Percentiles rank a stretch among this genome's conserved stretches.
Evolutionary conservation across 1,140 invertebrate genomes (phyloP).

Genomic region (Magallana ariakensis): DNA sequence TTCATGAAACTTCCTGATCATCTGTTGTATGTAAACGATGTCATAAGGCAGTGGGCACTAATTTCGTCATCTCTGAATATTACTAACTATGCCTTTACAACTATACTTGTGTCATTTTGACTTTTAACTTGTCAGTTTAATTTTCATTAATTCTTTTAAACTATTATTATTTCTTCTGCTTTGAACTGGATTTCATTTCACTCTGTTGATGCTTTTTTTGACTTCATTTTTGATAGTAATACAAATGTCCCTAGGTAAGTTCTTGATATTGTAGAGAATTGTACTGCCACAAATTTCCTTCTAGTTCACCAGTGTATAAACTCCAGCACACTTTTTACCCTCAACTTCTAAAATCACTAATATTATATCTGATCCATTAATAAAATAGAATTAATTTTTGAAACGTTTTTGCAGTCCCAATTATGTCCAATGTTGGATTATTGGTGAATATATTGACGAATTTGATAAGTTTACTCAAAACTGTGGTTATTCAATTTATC

Average conservation of each 20-base stretch:
- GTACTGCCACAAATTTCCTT: conserved; percentile 29
- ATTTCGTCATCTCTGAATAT: background rate
- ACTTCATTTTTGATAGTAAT: conserved; percentile 57
- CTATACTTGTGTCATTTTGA: too few relatives aligned
- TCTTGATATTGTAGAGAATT: conserved; percentile 29
- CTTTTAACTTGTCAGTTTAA: background rate
- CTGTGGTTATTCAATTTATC: too few relatives aligned
- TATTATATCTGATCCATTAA: background rate
- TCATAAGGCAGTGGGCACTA: conserved; percentile 10
- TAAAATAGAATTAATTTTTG: background rate
- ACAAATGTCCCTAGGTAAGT: conserved; percentile 60
- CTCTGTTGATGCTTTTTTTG: conserved; percentile 43
- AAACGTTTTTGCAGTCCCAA: background rate
- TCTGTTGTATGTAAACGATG: too few relatives aligned
- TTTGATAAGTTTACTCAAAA: too few relatives aligned
- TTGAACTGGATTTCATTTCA: conserved; percentile 25
- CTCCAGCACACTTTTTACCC: conserved; percentile 21
- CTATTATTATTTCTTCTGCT: conserved; percentile 14
- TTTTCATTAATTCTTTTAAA: background rate
- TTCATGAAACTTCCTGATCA: background rate
- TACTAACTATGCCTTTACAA: background rate
- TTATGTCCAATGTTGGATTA: too few relatives aligned
- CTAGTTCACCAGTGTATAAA: conserved; percentile 19
- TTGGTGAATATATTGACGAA: too few relatives aligned
- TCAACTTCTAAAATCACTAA: conserved; percentile 19